Evolutionary conservation across 2,797 vertebrate genomes (phyloP), one percentile per base, ranked within the genome.

Genomic region (Pyrocephalus nanus): DNA sequence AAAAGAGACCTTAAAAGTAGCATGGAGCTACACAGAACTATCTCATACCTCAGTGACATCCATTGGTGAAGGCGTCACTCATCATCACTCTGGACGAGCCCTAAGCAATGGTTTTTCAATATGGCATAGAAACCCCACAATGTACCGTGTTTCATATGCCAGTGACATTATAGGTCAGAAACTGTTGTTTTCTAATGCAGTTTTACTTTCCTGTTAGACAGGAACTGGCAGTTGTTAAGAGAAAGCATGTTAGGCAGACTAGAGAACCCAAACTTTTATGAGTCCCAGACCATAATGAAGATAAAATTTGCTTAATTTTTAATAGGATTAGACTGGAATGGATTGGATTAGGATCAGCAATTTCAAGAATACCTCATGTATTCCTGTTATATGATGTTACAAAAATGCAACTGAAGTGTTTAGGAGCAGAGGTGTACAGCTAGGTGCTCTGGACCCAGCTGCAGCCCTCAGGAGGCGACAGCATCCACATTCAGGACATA

Each of bases 401-500:
- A 57, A n/a, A 54, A 58, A 65, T 50, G 18, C 21, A 57, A 3
- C 18, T 61, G 0, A 75, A 40, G 12, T 9, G 10, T 47, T 27
- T 65, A 32, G 74, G 15, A 71, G 5, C 27, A 48, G 57, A 73
- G 30, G 11, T 1, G 0, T 26, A 23, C 2, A 47, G 19, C 38
- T 21, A 50, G 32, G 16, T 67, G 45, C 12, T 48, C 26, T 8
- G 12, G 19, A 48, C 5, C 3, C 32, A 66, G 32, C 26, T 79
- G n/a, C 50, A 82, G 47, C 12, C 19, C n/a, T 82, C 29, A 69
- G 32, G 34, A 71, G 38, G 26, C 53, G 23, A 17, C 34, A 75
- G 25, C 11, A 23, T 34, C 47, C 32, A 27, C 4, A 0, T 38
- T 32, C 32, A 14, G 27, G 21, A 30, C 15, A 5, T 1, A 0